A percentile compares a stretch with the other conserved stretches of the same genome.
Conservation (phyloP, 2,888 invertebrate genomes). For the Drosophila testacea region DNA sequence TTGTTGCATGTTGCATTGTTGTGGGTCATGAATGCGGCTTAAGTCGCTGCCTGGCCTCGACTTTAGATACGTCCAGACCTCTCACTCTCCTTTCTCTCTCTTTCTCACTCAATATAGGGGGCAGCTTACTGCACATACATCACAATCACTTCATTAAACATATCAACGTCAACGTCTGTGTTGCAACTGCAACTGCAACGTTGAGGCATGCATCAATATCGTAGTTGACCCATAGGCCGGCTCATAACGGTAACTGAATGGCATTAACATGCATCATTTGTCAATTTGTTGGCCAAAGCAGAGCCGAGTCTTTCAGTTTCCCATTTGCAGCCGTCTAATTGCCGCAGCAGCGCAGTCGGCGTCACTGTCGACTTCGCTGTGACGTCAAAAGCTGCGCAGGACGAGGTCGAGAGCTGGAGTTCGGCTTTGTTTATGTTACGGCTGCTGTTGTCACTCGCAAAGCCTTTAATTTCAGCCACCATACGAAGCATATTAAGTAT, state of each 20-base stretch:
- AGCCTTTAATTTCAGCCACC: slow-evolving; percentile 14
- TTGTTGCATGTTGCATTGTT: slow-evolving; percentile 21
- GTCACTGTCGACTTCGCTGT: slow-evolving; percentile 11
- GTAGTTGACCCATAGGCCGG: slow-evolving; percentile 1
- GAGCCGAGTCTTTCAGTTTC: not conserved
- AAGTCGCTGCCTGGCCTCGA: slow-evolving; percentile 31
- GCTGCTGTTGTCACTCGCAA: not conserved
- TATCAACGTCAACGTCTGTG: slow-evolving; percentile 62
- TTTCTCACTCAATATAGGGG: slow-evolving; percentile 1
- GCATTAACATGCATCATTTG: slow-evolving; percentile 74
- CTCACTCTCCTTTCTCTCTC: too few species aligned
- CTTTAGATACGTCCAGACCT: slow-evolving; percentile 19
- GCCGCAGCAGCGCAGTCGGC: slow-evolving; percentile 31
- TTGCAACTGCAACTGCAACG: slow-evolving; percentile 9
- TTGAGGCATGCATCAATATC: slow-evolving; percentile 60
- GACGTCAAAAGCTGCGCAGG: slow-evolving; percentile 6
- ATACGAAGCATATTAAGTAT: slow-evolving; percentile 35
- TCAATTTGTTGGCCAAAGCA: slow-evolving; percentile 45
- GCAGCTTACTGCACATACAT: slow-evolving; percentile 43
- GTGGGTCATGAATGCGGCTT: slow-evolving; percentile 40
- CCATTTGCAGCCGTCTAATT: slow-evolving; percentile 39
- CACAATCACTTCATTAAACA: slow-evolving; percentile 74
- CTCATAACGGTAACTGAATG: slow-evolving; percentile 36
- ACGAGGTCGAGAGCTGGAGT: not conserved
- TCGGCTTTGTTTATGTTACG: not conserved